Evolutionary conservation across 2,888 invertebrate species (phyloP), one percentile per base, ranked within the genome.

Genomic region (Pseudanteris insignis): DNA sequence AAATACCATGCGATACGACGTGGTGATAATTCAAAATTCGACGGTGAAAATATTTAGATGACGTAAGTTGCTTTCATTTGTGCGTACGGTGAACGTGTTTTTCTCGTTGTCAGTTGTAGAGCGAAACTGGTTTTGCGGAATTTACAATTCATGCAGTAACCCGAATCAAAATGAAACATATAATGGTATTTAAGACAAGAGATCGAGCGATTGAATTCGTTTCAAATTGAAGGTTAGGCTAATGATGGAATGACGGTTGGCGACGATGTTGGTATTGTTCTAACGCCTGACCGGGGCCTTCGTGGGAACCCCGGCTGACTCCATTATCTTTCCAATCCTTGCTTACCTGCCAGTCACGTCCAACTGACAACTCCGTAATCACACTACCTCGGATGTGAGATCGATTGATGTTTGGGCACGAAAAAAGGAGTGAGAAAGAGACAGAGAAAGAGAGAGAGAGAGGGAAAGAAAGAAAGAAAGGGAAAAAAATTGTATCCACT

Each of bases 131-230:
- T 75, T 74, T 74, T 73, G 66, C 67, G 73, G 77, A 77, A 77
- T 75, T 72, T 70, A 75, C 74, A 69, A 75, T 73, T 77, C 75
- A 76, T 74, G 72, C 75, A 71, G 57, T 68, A 70, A 69, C 63
- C 69, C 70, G 69, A 70, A 73, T 73, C 69, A 70, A 69, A 74
- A 69, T 74, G 76, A 75, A 76, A 77, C 70, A 67, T 75, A 76
- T 76, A 77, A 78, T 77, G 76, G 74, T 69, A 74, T 75, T 77
- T 74, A 74, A 71, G 73, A 71, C 71, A 68, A 67, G 67, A 67
- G 69, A 62, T 58, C 57, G 58, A 65, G 63, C 62, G 65, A 62
- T 47, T 60, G 67, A 62, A 41, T 47, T 65, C 60, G 54, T 54
- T 65, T 71, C 67, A 76, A 77, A 76, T 78, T 77, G 68, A 67